These are phyloP conservation scores for Maconellicoccus hirsutus DNA, from an alignment of 1,140 invertebrate species.

Conservation along the genomic window DNA sequence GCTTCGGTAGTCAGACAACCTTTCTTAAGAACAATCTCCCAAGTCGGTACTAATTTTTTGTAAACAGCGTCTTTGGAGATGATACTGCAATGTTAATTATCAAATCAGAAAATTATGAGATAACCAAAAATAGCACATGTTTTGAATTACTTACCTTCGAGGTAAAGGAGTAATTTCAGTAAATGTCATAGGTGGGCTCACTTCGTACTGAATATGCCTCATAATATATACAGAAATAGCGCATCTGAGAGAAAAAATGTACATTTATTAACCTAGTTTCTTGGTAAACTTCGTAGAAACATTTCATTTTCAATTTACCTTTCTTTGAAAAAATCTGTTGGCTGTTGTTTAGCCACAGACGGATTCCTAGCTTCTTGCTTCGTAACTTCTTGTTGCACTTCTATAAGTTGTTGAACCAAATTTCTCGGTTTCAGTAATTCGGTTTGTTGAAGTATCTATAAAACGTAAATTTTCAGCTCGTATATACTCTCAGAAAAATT, in stretches of 20 bases:
- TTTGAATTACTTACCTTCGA: background rate
- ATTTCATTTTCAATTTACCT: too few species aligned
- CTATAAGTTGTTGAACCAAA: constrained; percentile 78
- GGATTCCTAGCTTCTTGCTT: constrained; percentile 1
- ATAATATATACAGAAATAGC: constrained; percentile 23
- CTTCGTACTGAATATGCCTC: constrained; percentile 25
- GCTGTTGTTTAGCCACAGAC: constrained; percentile 27
- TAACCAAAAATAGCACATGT: background rate
- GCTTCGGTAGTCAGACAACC: constrained; percentile 74
- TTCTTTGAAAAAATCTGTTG: too few species aligned
- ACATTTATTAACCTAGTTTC: too few species aligned
- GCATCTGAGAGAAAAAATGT: constrained; percentile 12
- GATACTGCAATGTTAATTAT: constrained; percentile 12
- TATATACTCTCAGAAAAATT: too few species aligned
- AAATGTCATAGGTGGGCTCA: constrained; percentile 22
- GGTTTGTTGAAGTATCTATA: constrained; percentile 72
- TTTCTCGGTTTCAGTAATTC: constrained; percentile 74
- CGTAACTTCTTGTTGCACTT: constrained; percentile 45
- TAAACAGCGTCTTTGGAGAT: constrained; percentile 24
- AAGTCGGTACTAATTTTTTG: constrained; percentile 38
- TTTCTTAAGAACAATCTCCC: constrained; percentile 46
- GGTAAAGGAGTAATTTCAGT: background rate
- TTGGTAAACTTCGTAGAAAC: too few species aligned
- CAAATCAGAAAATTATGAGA: background rate
- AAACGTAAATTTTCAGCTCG: too few species aligned